These are phyloP conservation scores for Mesocricetus auratus DNA, from an alignment of 2,113 vertebrate species.

Conservation along the genomic window DNA sequence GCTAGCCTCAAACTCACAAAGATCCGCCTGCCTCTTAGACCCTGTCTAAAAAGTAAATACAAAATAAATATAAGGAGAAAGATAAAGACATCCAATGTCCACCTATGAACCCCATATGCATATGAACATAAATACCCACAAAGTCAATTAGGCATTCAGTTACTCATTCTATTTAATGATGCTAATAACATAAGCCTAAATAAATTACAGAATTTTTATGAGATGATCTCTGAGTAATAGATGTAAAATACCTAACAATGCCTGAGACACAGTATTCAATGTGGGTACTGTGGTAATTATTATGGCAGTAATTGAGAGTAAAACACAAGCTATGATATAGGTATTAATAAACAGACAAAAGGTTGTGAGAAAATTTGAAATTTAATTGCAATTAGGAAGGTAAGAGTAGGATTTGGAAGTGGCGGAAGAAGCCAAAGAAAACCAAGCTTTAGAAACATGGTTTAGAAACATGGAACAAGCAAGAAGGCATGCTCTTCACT, in stretches of 20 bases:
- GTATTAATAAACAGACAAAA: slow-evolving; percentile 32
- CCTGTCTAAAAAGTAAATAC: background rate
- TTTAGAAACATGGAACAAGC: background rate
- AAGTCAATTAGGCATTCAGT: background rate
- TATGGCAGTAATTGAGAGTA: background rate
- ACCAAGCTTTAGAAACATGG: slow-evolving; percentile 1
- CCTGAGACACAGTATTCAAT: background rate
- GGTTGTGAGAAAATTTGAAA: background rate
- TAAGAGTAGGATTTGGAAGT: background rate
- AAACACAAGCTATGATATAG: slow-evolving; percentile 39
- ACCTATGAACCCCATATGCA: background rate
- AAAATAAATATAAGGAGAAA: background rate
- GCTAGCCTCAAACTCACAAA: no score
- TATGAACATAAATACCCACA: background rate
- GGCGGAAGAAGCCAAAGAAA: slow-evolving; percentile 15
- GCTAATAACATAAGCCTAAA: slow-evolving; percentile 24
- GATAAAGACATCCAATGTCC: background rate
- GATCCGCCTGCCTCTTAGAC: no score
- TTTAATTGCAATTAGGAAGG: slow-evolving; percentile 21
- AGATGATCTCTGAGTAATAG: slow-evolving; percentile 12
- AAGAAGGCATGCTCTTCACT: background rate
- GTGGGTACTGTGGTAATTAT: background rate
- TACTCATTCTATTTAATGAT: slow-evolving; percentile 33
- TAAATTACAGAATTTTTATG: slow-evolving; percentile 24
- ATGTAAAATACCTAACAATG: background rate